Evolutionary conservation across 2,797 vertebrate species (phyloP).

Genomic region (Enteromius afrohamiltoni): DNA sequence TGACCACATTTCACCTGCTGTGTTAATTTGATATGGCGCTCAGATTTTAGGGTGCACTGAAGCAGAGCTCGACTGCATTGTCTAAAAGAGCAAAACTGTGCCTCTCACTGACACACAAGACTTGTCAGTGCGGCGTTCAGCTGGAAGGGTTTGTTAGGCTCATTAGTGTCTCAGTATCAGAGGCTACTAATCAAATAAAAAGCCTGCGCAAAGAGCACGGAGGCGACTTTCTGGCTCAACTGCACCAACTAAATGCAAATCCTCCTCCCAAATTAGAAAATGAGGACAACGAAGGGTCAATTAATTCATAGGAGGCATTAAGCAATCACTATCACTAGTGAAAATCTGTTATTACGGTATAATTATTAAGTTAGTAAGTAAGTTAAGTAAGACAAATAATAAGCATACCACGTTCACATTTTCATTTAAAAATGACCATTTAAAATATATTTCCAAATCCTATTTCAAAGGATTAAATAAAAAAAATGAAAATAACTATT

Average conservation of each 20-base stretch:
- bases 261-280: constrained; percentile 31
- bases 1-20: constrained; percentile 13
- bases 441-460: not conserved
- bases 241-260: constrained; percentile 72
- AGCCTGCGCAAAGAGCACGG: constrained; percentile 48
- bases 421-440: not conserved
- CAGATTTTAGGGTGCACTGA: not conserved
- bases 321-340: not conserved
- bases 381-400: no score
- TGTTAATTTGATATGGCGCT: constrained; percentile 4
- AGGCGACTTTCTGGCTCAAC: constrained; percentile 64
- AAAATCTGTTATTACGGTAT: not conserved
- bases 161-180: constrained; percentile 46
- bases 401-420: not conserved
- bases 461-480: not conserved
- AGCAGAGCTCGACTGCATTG: not conserved
- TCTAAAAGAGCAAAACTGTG: constrained; percentile 17
- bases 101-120: not conserved
- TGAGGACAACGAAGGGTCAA: not conserved
- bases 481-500: not conserved
- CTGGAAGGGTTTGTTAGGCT: constrained; percentile 9
- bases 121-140: not conserved
- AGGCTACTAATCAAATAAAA: constrained; percentile 67
- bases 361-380: not conserved
- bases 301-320: not conserved